phyloP scores from a whole-genome alignment of 2,797 vertebrate species.

The Anabas testudineus region DNA sequence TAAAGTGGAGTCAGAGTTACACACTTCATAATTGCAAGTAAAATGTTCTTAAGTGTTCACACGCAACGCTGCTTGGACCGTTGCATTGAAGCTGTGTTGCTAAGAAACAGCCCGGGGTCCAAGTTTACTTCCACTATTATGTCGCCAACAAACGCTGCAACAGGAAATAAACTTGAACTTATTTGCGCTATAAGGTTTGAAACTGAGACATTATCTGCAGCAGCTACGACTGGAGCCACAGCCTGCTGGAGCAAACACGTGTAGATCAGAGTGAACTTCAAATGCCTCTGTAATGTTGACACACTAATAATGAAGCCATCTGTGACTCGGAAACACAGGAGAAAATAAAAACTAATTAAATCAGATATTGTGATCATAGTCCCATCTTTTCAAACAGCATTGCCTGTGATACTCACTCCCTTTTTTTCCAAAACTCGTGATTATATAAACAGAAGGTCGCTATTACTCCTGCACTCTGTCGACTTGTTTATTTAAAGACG shows the following conservation, averaged over 20 bases:
- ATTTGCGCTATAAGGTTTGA: not conserved
- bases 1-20: not conserved
- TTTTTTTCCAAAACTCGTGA: not conserved
- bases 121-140: conserved; percentile 20
- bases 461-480: not conserved
- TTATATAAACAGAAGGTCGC: conserved; percentile 25
- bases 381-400: conserved; percentile 9
- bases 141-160: conserved; percentile 14
- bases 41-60: not conserved
- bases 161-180: conserved; percentile 27
- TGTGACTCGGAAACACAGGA: conserved; percentile 12
- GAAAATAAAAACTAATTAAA: conserved; percentile 28
- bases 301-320: conserved; percentile 6
- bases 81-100: conserved; percentile 8
- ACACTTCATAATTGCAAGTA: not conserved
- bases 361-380: conserved; percentile 8
- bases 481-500: conserved; percentile 5
- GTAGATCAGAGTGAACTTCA: conserved; percentile 21
- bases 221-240: conserved; percentile 9
- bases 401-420: not conserved
- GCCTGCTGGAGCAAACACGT: not conserved
- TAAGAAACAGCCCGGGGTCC: conserved; percentile 5
- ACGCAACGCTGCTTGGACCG: not conserved
- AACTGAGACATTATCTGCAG: conserved; percentile 20
- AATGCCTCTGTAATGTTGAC: conserved; percentile 10